phyloP scores from a whole-genome alignment of 2,888 invertebrate species.

The Lasioglossum vierecki region DNA sequence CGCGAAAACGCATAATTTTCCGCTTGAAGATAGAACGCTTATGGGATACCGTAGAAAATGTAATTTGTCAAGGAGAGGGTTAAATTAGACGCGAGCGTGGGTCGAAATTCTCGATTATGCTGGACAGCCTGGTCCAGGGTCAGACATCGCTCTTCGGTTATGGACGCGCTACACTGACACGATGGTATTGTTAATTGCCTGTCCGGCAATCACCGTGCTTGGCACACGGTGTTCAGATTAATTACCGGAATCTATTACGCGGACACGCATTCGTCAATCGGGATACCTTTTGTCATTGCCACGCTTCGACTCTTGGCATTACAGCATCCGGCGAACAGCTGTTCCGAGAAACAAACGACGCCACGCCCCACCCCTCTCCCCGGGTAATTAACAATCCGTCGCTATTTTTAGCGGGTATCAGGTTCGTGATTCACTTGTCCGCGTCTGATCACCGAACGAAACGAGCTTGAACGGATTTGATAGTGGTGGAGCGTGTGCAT shows the following conservation, averaged over 20 bases:
- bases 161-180: constrained; percentile 37
- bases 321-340: constrained; percentile 38
- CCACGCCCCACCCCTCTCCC: neutral
- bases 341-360: neutral
- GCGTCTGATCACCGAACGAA: neutral
- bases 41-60: neutral
- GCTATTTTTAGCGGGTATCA: constrained; percentile 15
- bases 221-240: constrained; percentile 61
- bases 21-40: neutral
- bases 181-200: constrained; percentile 63
- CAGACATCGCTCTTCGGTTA: constrained; percentile 44
- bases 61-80: neutral
- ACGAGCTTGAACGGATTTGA: neutral
- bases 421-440: neutral
- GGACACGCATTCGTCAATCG: constrained; percentile 50
- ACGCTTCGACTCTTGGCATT: constrained; percentile 28
- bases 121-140: neutral
- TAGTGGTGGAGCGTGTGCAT: neutral
- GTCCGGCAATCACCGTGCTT: constrained; percentile 55
- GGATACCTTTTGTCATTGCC: constrained; percentile 48
- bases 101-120: constrained; percentile 9
- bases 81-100: neutral
- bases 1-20: too few species aligned
- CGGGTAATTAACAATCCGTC: constrained; percentile 1
- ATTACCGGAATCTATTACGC: constrained; percentile 68